Evolutionary conservation across 2,888 invertebrate genomes (phyloP), one percentile per base, ranked within the genome.

Genomic region (Thymelicus acteon): DNA sequence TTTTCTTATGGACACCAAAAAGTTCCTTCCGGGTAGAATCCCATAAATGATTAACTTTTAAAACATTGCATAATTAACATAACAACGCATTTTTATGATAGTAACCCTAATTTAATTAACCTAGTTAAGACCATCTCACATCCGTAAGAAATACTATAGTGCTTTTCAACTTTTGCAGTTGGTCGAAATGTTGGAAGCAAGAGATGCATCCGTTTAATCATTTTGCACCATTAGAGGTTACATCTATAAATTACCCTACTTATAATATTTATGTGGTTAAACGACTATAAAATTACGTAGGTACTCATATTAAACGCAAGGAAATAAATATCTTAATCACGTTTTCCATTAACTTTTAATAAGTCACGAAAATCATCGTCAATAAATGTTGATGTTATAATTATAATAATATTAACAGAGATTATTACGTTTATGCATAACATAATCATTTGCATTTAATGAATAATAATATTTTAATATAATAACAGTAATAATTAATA

Each of bases 341-440:
- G 68, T 62, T 69, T 69, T 69, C 62, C 68, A 63, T 69, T 63
- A 68, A 69, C 47, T 57, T 48, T 68, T 68, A 67, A 68, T 61
- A 52, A 68, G 48, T 69, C 68, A 63, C 68, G 68, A 69, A 68
- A 68, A 37, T 57, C 44, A 62, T 57, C 44, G 57, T 57, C 19
- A 31, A 47, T 47, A 58, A 37, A 24, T 66, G 57, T 15, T 52
- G 8, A 52, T 54, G 54, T 54, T 54, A 24, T 54, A 54, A 24
- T 54, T 54, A 24, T 54, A 54, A 24, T 54, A 24, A 54, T 54
- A 54, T 10, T 12, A 54, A 7, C 54, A 54, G 24, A 0, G 12
- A 12, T 60, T 39, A 58, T n/a, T 44, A 44, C 4, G 44, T 44
- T 13, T 39, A n/a, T 39, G 57, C 31, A 57, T 31, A 57, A 24